Evolutionary conservation across 2,797 vertebrate species (phyloP), one percentile per base, ranked within the genome.

Genomic region (Dryobates pubescens): DNA sequence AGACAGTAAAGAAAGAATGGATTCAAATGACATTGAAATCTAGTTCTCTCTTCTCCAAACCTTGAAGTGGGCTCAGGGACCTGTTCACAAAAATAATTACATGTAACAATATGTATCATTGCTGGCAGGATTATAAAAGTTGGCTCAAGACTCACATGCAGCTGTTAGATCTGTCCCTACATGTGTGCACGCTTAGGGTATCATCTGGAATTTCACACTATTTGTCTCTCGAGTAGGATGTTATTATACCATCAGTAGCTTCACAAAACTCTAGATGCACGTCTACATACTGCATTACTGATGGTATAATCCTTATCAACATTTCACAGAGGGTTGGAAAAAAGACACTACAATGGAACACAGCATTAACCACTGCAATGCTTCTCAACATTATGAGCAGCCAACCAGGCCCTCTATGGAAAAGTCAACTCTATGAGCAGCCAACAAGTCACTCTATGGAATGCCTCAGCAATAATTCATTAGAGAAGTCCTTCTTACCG

Each of bases 401-500:
- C 32, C 65, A 72, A 32, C 0, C 1, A 90, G 36, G 26, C 22
- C 3, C 27, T 30, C 51, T 51, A 6, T 13, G 12, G 43, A 45
- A 12, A 49, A 49, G 47, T 23, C 47, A 49, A 23, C 30, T 53
- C 29, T 53, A 1, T 4, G 12, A 74, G 29, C 4, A 71, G 34
- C n/a, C 65, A 73, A 32, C 0, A 1, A 90, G 41, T 30, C 24
- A 4, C 27, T 30, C 54, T 51, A 5, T 1, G 26, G 45, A 56
- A 68, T 3, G 6, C 34, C 9, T 4, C 79, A 17, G 10, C 9
- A 65, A 56, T 56, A 5, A 6, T 30, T 82, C 16, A 7, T 17
- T 24, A 65, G 12, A 29, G 65, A 64, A 57, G 4, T 24, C 95
- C 15, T 10, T 34, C 98, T 97, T 86, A 99, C 99, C 99, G 97